These are phyloP conservation scores for Parapsyche elsis DNA, from an alignment of 1,140 invertebrate species.

Conservation along the genomic window DNA sequence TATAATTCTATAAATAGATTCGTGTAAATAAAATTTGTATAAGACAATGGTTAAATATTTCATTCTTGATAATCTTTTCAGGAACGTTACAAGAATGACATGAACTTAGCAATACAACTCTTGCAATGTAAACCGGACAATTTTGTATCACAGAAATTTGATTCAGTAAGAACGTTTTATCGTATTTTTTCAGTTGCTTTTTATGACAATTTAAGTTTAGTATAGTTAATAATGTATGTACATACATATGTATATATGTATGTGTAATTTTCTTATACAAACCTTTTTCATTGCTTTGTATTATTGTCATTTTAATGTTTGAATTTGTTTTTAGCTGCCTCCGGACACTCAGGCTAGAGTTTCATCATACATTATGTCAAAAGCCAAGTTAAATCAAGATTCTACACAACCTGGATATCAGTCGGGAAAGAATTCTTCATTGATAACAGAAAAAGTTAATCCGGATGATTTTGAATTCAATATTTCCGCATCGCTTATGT, in stretches of 20 bases:
- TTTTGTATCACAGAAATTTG: conserved; percentile 92
- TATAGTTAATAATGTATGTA: neutral
- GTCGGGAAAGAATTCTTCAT: conserved; percentile 53
- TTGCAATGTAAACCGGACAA: conserved; percentile 95
- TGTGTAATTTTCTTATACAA: neutral
- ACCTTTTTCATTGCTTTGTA: neutral
- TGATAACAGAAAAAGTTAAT: conserved; percentile 62
- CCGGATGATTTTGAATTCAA: conserved; percentile 75
- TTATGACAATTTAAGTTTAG: conserved; percentile 27
- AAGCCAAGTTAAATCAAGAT: conserved; percentile 71
- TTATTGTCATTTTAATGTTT: neutral
- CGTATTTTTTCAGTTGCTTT: conserved; percentile 51
- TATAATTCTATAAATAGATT: neutral
- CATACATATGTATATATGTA: neutral
- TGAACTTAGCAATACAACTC: conserved; percentile 92
- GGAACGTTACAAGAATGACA: conserved; percentile 95
- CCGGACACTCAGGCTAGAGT: conserved; percentile 91
- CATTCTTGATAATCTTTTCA: conserved; percentile 64
- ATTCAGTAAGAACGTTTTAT: conserved; percentile 78
- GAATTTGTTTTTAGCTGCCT: conserved; percentile 77
- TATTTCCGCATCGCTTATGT: conserved; percentile 92
- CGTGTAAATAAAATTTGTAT: neutral
- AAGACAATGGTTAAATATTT: conserved; percentile 12
- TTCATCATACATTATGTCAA: conserved; percentile 77
- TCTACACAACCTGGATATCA: conserved; percentile 53